These are phyloP conservation scores for Distichodus sexfasciatus DNA, from an alignment of 2,797 vertebrate genomes.

Conservation along the genomic window DNA sequence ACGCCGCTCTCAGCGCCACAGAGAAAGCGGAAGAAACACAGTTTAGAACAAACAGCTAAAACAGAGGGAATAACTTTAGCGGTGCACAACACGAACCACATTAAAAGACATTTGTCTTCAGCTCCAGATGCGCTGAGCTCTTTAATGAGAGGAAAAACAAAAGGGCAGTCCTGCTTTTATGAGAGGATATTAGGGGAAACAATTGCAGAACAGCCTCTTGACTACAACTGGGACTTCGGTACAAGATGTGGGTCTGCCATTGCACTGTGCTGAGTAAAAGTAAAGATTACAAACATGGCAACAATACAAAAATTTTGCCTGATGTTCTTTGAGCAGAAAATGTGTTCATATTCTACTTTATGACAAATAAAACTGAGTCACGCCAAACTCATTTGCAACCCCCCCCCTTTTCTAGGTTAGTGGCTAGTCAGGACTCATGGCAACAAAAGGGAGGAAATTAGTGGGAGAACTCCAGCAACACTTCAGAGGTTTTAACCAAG, in stretches of 20 bases:
- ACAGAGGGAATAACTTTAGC: slow-evolving; percentile 68
- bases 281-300: neutral
- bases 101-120: slow-evolving; percentile 68
- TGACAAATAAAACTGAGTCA: neutral
- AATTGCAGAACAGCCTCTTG: slow-evolving; percentile 60
- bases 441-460: slow-evolving; percentile 67
- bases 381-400: slow-evolving; percentile 3
- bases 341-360: neutral
- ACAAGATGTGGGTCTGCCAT: neutral
- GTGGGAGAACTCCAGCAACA: slow-evolving; percentile 66
- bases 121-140: slow-evolving; percentile 68
- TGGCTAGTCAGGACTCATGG: slow-evolving; percentile 61
- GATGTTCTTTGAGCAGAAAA: neutral
- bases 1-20: slow-evolving; percentile 62
- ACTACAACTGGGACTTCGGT: slow-evolving; percentile 26
- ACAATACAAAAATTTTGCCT: neutral
- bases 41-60: slow-evolving; percentile 69
- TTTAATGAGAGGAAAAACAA: slow-evolving; percentile 73
- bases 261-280: neutral
- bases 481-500: slow-evolving; percentile 73
- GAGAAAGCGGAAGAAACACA: slow-evolving; percentile 44
- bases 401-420: neutral
- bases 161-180: slow-evolving; percentile 60
- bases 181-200: slow-evolving; percentile 65
- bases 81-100: slow-evolving; percentile 62